Conservation (phyloP, 2,888 invertebrate genomes). For the Tetragonisca angustula region DNA sequence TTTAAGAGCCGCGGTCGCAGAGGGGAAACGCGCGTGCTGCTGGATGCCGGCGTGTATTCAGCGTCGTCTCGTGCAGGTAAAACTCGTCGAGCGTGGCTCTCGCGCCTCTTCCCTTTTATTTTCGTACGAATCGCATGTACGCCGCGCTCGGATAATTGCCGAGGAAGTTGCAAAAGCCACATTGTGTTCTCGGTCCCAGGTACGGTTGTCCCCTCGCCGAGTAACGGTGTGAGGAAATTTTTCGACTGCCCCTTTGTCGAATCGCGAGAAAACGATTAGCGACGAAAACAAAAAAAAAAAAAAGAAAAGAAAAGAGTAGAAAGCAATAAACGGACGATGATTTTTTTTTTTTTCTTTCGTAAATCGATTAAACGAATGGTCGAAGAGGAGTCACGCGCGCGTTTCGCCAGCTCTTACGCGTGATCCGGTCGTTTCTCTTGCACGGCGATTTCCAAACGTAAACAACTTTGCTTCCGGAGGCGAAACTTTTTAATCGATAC, state of each 20-base stretch:
- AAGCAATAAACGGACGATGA: neutral
- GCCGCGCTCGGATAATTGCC: conserved; percentile 44
- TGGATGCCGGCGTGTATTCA: conserved; percentile 53
- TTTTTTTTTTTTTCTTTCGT: neutral
- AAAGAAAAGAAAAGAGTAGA: neutral
- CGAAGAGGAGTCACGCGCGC: neutral
- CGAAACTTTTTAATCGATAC: conserved; percentile 23
- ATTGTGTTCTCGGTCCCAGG: conserved; percentile 29
- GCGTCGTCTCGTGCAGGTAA: conserved; percentile 61
- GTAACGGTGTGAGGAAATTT: conserved; percentile 5
- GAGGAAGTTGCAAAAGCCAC: conserved; percentile 53
- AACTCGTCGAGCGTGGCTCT: conserved; percentile 43
- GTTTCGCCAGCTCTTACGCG: neutral
- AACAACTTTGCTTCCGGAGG: neutral
- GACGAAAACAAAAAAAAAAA: neutral
- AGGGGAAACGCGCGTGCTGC: conserved; percentile 26
- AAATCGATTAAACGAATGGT: neutral
- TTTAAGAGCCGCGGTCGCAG: conserved; percentile 22
- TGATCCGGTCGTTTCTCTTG: conserved; percentile 4
- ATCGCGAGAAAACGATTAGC: neutral
- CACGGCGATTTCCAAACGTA: neutral
- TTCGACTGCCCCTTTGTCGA: conserved; percentile 5
- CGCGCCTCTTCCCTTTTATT: conserved; percentile 40
- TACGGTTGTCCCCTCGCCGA: conserved; percentile 21
- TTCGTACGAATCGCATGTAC: conserved; percentile 38